These are phyloP conservation scores for Blomia tropicalis DNA, from an alignment of 2,888 invertebrate genomes.

Conservation along the genomic window DNA sequence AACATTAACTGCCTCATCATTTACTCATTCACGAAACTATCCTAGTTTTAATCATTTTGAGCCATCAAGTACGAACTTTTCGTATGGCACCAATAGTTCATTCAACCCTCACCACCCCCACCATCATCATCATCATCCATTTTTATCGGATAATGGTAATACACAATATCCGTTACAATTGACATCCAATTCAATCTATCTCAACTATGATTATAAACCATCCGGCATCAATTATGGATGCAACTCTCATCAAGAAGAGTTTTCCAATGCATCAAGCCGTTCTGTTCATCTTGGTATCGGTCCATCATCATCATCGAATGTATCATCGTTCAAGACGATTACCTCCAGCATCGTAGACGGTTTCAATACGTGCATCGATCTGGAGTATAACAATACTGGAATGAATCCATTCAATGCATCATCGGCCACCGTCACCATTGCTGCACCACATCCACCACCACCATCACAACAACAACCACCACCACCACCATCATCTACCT, in stretches of 20 bases:
- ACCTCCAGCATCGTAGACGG: background rate
- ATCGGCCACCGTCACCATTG: background rate
- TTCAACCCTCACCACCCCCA: too few species aligned
- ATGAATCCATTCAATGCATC: background rate
- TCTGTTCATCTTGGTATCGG: background rate
- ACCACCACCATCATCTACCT: too few species aligned
- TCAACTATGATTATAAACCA: slow-evolving; percentile 2
- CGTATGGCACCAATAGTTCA: background rate
- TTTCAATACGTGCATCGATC: slow-evolving; percentile 8
- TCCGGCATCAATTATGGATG: background rate
- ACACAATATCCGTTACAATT: background rate
- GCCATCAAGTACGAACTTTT: background rate
- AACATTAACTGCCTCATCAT: slow-evolving; percentile 2
- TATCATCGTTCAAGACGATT: background rate
- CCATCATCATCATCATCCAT: too few species aligned
- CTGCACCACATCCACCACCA: too few species aligned
- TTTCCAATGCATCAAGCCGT: background rate
- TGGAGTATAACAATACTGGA: background rate
- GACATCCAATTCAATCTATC: background rate
- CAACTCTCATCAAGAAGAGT: background rate
- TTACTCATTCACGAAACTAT: slow-evolving; percentile 7
- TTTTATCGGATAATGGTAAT: background rate
- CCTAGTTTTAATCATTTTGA: slow-evolving; percentile 3
- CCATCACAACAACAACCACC: too few species aligned
- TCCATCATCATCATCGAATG: background rate